Conservation (phyloP, 2,797 vertebrate genomes). For the Erethizon dorsatum region DNA sequence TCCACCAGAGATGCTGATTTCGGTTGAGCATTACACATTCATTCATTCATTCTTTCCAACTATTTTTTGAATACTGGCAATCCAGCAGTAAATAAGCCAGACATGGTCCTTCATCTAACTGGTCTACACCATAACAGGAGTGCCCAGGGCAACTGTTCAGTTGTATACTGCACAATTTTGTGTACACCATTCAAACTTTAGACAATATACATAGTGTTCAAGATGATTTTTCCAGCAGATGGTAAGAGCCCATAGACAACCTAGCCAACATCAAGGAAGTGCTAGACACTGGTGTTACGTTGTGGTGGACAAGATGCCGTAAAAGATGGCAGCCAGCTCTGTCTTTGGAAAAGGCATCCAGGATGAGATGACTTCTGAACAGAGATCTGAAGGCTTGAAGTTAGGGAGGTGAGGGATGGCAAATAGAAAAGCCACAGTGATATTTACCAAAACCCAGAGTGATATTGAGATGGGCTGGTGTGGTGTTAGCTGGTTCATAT, state of each 20-base stretch:
- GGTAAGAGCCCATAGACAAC: not conserved
- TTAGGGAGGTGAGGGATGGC: not conserved
- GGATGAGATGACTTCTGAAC: not conserved
- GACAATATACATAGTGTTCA: not conserved
- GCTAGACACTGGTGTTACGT: too few relatives aligned
- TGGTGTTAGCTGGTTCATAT: not conserved
- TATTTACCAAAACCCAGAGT: not conserved
- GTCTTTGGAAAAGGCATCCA: not conserved
- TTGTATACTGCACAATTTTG: not conserved
- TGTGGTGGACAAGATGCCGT: fast-evolving
- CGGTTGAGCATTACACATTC: not conserved
- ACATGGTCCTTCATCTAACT: not conserved
- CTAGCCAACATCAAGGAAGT: not conserved
- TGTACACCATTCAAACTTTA: not conserved
- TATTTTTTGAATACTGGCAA: not conserved
- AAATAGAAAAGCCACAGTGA: not conserved
- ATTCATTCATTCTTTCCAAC: not conserved
- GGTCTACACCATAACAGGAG: not conserved
- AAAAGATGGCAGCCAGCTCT: not conserved
- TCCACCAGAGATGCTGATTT: not conserved
- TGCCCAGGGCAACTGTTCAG: not conserved
- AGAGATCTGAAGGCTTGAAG: not conserved
- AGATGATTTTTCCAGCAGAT: not conserved
- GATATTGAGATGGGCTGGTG: not conserved
- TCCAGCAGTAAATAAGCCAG: not conserved